phyloP scores from a whole-genome alignment of 2,113 vertebrate species.

The Podilymbus podiceps region DNA sequence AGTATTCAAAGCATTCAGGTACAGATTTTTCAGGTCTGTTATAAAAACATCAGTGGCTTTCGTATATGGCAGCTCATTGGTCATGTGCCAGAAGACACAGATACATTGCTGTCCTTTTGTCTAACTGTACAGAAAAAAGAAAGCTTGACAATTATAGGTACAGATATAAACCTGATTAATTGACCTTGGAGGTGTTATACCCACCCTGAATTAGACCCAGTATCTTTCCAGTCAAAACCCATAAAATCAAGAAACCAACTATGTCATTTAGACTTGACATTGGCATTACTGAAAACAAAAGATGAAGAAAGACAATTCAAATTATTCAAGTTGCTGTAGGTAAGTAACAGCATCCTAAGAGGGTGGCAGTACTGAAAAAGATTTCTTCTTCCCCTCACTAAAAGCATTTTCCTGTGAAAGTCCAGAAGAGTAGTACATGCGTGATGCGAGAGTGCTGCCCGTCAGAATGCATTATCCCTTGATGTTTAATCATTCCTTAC shows the following conservation, averaged over 20 bases:
- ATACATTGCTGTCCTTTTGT: neutral
- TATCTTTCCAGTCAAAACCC: neutral
- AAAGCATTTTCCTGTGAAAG: neutral
- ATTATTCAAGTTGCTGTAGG: neutral
- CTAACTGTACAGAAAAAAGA: neutral
- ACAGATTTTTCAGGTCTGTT: neutral
- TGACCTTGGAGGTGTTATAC: neutral
- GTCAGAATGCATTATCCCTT: neutral
- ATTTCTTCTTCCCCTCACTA: neutral
- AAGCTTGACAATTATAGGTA: neutral
- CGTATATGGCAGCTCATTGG: neutral
- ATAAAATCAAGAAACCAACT: neutral
- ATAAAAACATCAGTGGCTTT: neutral
- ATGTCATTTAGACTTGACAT: neutral
- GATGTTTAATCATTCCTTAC: constrained; percentile 7
- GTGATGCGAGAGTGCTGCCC: neutral
- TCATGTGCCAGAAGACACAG: neutral
- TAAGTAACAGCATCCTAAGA: neutral
- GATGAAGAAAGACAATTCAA: neutral
- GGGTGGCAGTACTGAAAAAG: neutral
- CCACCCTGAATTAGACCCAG: neutral
- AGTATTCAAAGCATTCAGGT: neutral
- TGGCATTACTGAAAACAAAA: neutral
- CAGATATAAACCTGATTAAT: neutral
- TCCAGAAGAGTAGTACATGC: neutral